Percentiles rank a stretch among this genome's conserved stretches.
Evolutionary conservation across 2,797 vertebrate genomes (phyloP).

Genomic region (Heterohyrax brucei): DNA sequence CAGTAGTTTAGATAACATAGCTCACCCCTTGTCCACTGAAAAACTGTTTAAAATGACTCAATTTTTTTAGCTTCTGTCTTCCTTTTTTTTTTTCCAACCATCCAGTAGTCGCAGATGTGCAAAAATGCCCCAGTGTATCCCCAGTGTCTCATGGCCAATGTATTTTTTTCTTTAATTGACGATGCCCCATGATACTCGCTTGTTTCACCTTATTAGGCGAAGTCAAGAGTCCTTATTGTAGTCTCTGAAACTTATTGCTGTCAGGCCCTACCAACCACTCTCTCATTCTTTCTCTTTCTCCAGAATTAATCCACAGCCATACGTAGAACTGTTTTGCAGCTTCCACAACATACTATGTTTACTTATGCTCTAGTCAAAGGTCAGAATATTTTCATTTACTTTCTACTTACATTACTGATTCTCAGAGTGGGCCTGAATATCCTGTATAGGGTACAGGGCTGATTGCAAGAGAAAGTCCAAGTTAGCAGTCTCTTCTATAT

Average conservation of each 20-base stretch:
- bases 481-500: not conserved
- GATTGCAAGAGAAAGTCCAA: not conserved
- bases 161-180: not conserved
- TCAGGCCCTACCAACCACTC: not conserved
- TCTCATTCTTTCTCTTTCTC: constrained; percentile 12
- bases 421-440: not conserved
- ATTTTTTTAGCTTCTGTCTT: not conserved
- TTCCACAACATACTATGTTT: not conserved
- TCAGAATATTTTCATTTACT: not conserved
- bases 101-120: not conserved
- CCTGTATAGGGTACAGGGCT: not conserved
- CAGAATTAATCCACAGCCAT: not conserved
- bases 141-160: not conserved
- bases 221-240: not conserved
- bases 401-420: not conserved
- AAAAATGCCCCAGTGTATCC: not conserved
- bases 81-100: not conserved
- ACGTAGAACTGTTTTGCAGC: not conserved
- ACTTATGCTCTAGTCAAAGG: not conserved
- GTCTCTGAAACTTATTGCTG: not conserved
- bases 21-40: not conserved
- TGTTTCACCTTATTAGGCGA: not conserved
- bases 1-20: not conserved
- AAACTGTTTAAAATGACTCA: not conserved
- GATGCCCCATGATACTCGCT: not conserved